Conservation (phyloP, 2,797 vertebrate species). For the Hemibagrus guttatus region DNA sequence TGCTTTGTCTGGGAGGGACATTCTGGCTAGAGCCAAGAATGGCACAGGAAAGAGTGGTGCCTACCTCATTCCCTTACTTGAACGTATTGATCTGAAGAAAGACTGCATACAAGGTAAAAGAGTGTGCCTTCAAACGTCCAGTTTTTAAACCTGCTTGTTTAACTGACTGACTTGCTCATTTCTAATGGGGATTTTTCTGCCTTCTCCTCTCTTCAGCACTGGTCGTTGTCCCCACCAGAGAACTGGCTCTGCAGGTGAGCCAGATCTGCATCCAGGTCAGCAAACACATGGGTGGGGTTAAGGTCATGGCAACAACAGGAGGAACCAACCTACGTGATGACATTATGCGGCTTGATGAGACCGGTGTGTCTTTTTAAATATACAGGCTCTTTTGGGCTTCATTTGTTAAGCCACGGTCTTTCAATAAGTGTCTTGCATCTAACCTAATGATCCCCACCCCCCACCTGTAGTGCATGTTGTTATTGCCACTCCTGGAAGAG, state of each 20-base stretch:
- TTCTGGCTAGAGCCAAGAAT: slow-evolving; percentile 98
- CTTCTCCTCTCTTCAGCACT: slow-evolving; percentile 75
- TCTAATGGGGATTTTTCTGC: neutral
- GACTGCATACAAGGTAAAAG: slow-evolving; percentile 96
- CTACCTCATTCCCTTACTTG: slow-evolving; percentile 99
- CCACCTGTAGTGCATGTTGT: slow-evolving; percentile 88
- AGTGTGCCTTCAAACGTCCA: neutral
- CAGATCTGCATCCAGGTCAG: slow-evolving; percentile 99
- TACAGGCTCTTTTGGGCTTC: neutral
- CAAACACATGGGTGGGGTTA: slow-evolving; percentile 99
- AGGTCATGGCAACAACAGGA: slow-evolving; percentile 99
- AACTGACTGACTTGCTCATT: neutral
- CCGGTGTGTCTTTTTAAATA: slow-evolving; percentile 73
- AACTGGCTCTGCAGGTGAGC: slow-evolving; percentile 98
- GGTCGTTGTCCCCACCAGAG: slow-evolving; percentile 98
- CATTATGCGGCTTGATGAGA: slow-evolving; percentile 99
- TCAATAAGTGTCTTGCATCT: neutral
- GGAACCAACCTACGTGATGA: slow-evolving; percentile 98
- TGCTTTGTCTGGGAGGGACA: slow-evolving; percentile 98
- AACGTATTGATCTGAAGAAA: slow-evolving; percentile 99
- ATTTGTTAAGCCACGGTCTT: neutral
- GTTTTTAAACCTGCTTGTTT: neutral
- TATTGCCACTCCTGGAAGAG: slow-evolving; percentile 97
- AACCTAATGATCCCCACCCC: neutral
- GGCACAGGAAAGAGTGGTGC: slow-evolving; percentile 99